These are phyloP conservation scores for Bos indicus DNA, from an alignment of 2,113 vertebrate genomes.

Conservation along the genomic window DNA sequence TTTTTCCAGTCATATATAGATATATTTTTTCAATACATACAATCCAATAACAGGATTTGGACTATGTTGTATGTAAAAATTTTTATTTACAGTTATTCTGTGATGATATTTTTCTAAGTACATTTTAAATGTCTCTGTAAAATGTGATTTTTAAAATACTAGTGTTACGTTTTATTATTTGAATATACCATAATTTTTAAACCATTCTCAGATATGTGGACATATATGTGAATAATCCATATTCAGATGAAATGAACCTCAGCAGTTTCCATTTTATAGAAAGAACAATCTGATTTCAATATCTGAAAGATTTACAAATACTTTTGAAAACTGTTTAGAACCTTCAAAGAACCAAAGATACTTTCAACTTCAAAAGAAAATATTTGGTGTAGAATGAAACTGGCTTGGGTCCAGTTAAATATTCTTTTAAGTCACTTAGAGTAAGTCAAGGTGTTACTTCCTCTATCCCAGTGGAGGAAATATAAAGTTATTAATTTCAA, in stretches of 20 bases:
- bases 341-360: conserved; percentile 21
- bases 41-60: neutral
- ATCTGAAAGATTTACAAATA: neutral
- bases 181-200: neutral
- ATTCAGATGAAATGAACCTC: conserved; percentile 6
- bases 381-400: conserved; percentile 12
- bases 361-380: conserved; percentile 30
- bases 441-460: neutral
- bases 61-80: neutral
- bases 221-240: neutral
- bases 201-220: neutral
- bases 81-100: neutral
- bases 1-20: neutral
- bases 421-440: conserved; percentile 19
- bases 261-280: neutral
- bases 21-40: neutral
- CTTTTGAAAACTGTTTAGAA: conserved; percentile 10
- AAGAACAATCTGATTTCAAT: conserved; percentile 9
- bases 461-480: neutral
- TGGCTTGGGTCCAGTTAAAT: neutral
- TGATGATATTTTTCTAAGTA: neutral
- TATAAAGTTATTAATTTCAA: neutral
- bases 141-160: neutral
- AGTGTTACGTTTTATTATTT: neutral
- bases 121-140: neutral